Conservation (phyloP, 1,140 invertebrate genomes). For the Cydia strobilella region DNA sequence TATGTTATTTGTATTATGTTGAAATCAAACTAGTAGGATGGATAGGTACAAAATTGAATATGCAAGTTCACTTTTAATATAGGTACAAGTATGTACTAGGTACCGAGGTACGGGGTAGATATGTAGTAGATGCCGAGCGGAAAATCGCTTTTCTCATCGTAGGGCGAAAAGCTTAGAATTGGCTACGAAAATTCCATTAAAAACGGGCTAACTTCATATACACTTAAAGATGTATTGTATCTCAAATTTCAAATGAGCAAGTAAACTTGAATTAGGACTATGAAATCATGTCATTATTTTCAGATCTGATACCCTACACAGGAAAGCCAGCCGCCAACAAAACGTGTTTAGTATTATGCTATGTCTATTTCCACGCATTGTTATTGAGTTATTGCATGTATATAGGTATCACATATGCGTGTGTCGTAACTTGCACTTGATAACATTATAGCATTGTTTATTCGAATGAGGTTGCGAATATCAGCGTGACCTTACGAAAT, state of each 20-base stretch:
- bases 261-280: background rate
- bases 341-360: constrained; percentile 15
- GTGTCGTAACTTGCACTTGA: constrained; percentile 7
- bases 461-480: constrained; percentile 16
- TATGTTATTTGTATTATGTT: no score
- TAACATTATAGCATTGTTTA: constrained; percentile 32
- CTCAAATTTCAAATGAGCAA: background rate
- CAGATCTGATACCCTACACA: constrained; percentile 5
- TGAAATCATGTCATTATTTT: constrained; percentile 8
- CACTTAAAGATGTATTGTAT: background rate
- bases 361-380: constrained; percentile 17
- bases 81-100: no score
- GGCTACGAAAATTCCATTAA: background rate
- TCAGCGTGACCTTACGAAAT: constrained; percentile 29
- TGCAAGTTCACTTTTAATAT: no score
- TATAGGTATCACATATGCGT: background rate
- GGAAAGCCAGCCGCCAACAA: constrained; percentile 1
- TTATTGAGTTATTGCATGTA: background rate
- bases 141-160: no score
- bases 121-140: no score
- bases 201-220: no score
- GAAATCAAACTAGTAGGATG: no score
- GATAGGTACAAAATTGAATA: no score
- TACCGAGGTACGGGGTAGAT: no score
- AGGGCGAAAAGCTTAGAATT: no score